Conservation (phyloP, 2,888 invertebrate species). For the Blastobasis adustella region DNA sequence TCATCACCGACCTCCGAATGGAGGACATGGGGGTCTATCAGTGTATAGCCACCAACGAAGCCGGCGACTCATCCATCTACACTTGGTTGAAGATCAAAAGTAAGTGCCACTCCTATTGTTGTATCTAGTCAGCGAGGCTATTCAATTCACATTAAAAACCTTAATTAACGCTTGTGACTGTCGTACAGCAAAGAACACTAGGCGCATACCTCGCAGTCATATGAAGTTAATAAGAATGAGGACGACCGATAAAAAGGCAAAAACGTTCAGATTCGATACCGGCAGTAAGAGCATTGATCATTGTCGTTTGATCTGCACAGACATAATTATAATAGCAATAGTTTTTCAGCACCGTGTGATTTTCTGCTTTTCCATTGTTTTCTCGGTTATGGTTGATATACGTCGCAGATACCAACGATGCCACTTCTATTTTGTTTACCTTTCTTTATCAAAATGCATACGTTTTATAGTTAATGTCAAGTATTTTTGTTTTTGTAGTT, state of each 20-base stretch:
- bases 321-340: conserved; percentile 13
- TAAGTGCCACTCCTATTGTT: conserved; percentile 70
- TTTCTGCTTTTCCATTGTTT: conserved; percentile 34
- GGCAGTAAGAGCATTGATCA: conserved; percentile 65
- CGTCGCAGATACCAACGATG: not conserved
- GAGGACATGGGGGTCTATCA: conserved; percentile 96
- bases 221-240: conserved; percentile 79
- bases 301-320: conserved; percentile 14
- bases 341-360: conserved; percentile 46
- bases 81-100: conserved; percentile 97
- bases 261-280: conserved; percentile 77
- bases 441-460: too few species aligned
- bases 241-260: conserved; percentile 71
- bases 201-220: conserved; percentile 73
- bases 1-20: conserved; percentile 85
- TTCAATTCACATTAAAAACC: not conserved
- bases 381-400: conserved; percentile 24
- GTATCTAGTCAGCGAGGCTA: not conserved
- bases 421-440: not conserved
- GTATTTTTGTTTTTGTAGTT: too few species aligned
- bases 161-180: conserved; percentile 27
- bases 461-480: too few species aligned
- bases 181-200: conserved; percentile 61
- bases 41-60: conserved; percentile 92
- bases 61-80: conserved; percentile 91